phyloP scores from a whole-genome alignment of 2,888 invertebrate genomes.

The Chelonus formosanus region DNA sequence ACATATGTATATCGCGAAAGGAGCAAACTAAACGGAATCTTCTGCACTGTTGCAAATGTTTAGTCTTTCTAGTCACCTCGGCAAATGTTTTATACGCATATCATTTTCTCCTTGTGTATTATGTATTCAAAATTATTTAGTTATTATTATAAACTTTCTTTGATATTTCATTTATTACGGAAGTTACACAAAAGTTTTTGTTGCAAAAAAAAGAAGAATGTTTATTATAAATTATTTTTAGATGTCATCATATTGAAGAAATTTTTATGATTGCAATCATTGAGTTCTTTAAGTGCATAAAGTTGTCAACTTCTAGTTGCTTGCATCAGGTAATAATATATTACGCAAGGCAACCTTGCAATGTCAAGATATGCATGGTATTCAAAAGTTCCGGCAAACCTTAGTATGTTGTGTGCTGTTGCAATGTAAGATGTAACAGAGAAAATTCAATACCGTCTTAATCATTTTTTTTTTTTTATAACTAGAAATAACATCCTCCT shows the following conservation, averaged over 20 bases:
- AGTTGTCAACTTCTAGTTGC: slow-evolving; percentile 16
- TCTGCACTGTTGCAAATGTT: too few species aligned
- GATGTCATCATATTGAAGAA: neutral
- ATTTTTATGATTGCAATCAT: slow-evolving; percentile 8
- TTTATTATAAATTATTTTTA: neutral
- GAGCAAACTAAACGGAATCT: slow-evolving; percentile 22
- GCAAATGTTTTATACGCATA: neutral
- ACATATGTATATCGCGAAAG: slow-evolving; percentile 27
- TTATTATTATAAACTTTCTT: too few species aligned
- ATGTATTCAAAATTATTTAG: too few species aligned
- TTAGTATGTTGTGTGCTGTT: neutral
- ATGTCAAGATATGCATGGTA: slow-evolving; percentile 28
- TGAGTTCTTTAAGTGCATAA: slow-evolving; percentile 6
- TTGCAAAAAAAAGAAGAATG: too few species aligned
- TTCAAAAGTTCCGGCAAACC: slow-evolving; percentile 24
- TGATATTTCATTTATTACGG: too few species aligned
- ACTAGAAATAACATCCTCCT: neutral
- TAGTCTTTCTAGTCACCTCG: slow-evolving; percentile 12
- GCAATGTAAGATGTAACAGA: too few species aligned
- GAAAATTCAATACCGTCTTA: too few species aligned
- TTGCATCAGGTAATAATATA: slow-evolving; percentile 27
- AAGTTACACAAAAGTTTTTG: too few species aligned
- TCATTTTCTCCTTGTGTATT: too few species aligned
- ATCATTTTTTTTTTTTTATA: too few species aligned
- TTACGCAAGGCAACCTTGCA: slow-evolving; percentile 32